These are phyloP conservation scores for Mesoligia furuncula DNA, from an alignment of 2,888 invertebrate species.

Conservation along the genomic window DNA sequence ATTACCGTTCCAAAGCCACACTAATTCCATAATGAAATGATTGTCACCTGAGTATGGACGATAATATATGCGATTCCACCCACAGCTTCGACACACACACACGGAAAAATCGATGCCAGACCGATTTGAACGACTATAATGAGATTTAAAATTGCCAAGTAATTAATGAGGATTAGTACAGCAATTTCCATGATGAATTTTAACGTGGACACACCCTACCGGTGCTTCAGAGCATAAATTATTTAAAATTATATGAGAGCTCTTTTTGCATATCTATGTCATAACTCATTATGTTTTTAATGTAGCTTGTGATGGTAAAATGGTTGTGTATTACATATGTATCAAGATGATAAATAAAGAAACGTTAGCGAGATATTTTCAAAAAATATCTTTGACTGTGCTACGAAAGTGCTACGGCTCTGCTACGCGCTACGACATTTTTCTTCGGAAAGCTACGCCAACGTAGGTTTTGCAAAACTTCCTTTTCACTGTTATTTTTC, in stretches of 20 bases:
- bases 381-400: neutral
- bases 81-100: constrained; percentile 66
- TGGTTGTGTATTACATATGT: neutral
- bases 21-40: constrained; percentile 63
- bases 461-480: neutral
- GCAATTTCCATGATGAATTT: constrained; percentile 72
- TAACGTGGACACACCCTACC: constrained; percentile 49
- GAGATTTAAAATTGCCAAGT: constrained; percentile 87
- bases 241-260: constrained; percentile 36
- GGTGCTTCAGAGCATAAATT: constrained; percentile 25
- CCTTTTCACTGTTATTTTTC: too few relatives aligned
- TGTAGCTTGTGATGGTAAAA: neutral
- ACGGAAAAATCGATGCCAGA: constrained; percentile 86
- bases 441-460: neutral
- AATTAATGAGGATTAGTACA: constrained; percentile 87
- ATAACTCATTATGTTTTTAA: constrained; percentile 4
- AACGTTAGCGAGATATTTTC: neutral
- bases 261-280: constrained; percentile 5
- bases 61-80: constrained; percentile 85
- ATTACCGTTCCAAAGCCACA: constrained; percentile 44
- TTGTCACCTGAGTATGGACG: constrained; percentile 80
- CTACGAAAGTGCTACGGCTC: constrained; percentile 36
- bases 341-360: neutral
- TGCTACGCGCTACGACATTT: constrained; percentile 13
- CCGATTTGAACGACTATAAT: constrained; percentile 86